Percentiles rank a stretch among this genome's conserved stretches.
Evolutionary conservation across 2,888 invertebrate species (phyloP).

Genomic region (Odontomyia ornata): DNA sequence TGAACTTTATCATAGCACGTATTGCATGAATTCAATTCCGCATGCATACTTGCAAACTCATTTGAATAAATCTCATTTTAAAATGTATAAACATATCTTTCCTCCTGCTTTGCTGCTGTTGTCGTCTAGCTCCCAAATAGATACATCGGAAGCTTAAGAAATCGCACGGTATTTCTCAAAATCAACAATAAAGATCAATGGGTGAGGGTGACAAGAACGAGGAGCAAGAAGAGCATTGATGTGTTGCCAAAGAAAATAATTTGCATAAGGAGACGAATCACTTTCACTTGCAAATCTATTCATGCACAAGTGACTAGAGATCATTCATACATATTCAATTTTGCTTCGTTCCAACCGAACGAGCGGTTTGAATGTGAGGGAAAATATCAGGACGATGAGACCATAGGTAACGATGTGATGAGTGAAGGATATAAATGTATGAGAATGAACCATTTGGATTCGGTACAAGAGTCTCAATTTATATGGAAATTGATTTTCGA

Average conservation of each 20-base stretch:
- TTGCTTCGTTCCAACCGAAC: neutral
- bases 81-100: neutral
- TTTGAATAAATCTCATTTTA: slow-evolving; percentile 7
- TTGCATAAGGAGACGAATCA: slow-evolving; percentile 29
- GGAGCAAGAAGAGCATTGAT: neutral
- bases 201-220: neutral
- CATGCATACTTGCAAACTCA: neutral
- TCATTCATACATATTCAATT: slow-evolving; percentile 36
- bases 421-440: neutral
- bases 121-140: neutral
- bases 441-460: slow-evolving; percentile 4
- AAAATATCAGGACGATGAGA: neutral
- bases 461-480: slow-evolving; percentile 31
- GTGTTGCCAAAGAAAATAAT: neutral
- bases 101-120: neutral
- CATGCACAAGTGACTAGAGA: slow-evolving; percentile 8
- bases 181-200: slow-evolving; percentile 7
- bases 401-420: neutral
- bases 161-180: neutral
- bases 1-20: too few species aligned
- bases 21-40: too few species aligned
- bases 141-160: neutral
- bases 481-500: slow-evolving; percentile 43
- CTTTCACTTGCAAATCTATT: slow-evolving; percentile 41
- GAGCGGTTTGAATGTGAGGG: neutral